Conservation (phyloP, 2,888 invertebrate species). For the Sphaeridia pumilis region DNA sequence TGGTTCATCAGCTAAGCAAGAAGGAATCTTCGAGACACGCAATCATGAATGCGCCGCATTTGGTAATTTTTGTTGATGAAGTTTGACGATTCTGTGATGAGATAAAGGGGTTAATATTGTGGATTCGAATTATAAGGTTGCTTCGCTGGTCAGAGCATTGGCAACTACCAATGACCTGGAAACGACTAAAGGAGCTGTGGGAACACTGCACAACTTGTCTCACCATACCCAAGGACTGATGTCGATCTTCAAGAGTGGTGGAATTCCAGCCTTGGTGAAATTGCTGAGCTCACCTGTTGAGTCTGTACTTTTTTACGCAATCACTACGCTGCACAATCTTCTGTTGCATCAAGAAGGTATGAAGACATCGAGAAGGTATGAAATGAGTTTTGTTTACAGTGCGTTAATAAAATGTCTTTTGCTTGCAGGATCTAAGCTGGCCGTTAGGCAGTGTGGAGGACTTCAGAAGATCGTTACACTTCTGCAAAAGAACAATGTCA, state of each 20-base stretch:
- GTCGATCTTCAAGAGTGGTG: slow-evolving; percentile 97
- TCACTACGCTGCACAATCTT: slow-evolving; percentile 95
- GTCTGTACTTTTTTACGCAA: slow-evolving; percentile 95
- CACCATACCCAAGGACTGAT: slow-evolving; percentile 93
- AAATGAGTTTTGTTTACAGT: neutral
- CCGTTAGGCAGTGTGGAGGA: slow-evolving; percentile 89
- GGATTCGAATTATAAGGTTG: slow-evolving; percentile 49
- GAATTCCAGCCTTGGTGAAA: slow-evolving; percentile 94
- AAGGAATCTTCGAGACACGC: slow-evolving; percentile 95
- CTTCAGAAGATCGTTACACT: slow-evolving; percentile 97
- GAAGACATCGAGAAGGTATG: neutral
- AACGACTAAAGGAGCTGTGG: slow-evolving; percentile 93
- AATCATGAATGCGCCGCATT: slow-evolving; percentile 86
- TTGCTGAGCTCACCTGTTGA: slow-evolving; percentile 89
- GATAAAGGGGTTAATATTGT: neutral
- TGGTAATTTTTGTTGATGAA: slow-evolving; percentile 23
- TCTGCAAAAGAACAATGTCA: slow-evolving; percentile 92
- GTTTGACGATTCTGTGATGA: neutral
- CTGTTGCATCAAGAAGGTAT: slow-evolving; percentile 77
- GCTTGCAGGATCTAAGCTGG: slow-evolving; percentile 77
- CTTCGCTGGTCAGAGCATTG: slow-evolving; percentile 86
- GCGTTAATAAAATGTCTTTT: neutral
- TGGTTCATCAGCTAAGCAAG: slow-evolving; percentile 97
- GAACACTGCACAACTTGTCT: slow-evolving; percentile 93
- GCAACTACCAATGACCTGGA: slow-evolving; percentile 92